Conservation (phyloP, 2,797 vertebrate genomes). For the Enteromius treurensis region DNA sequence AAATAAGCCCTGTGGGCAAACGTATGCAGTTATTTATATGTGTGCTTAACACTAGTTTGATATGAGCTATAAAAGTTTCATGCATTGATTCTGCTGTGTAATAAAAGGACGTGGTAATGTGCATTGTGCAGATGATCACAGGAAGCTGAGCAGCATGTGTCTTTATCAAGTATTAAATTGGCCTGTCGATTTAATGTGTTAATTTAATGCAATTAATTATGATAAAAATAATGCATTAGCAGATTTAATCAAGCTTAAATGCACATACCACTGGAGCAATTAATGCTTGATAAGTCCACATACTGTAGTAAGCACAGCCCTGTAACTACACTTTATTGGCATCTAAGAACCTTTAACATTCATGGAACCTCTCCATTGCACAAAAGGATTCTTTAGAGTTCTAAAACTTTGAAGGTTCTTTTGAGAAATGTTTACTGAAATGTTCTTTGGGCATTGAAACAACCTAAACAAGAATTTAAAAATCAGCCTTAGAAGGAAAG, state of each 20-base stretch:
- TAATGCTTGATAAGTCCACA: neutral
- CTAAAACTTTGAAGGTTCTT: no score
- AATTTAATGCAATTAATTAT: constrained; percentile 29
- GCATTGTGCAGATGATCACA: constrained; percentile 34
- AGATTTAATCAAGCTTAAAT: constrained; percentile 21
- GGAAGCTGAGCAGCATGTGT: constrained; percentile 11
- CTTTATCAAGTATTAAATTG: neutral
- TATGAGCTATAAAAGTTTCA: constrained; percentile 54
- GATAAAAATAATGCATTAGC: constrained; percentile 1
- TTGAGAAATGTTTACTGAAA: no score
- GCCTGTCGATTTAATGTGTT: neutral
- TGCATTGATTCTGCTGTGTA: constrained; percentile 50
- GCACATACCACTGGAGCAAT: neutral
- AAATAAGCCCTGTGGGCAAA: constrained; percentile 64
- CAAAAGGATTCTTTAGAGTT: neutral
- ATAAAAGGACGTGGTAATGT: constrained; percentile 20
- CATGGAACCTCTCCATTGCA: neutral
- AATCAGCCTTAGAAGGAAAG: neutral
- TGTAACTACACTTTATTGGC: neutral
- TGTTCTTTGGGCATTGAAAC: no score
- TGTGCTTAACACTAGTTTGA: constrained; percentile 59
- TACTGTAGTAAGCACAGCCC: neutral
- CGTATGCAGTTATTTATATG: constrained; percentile 63
- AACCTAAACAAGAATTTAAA: neutral
- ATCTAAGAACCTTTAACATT: neutral